Evolutionary conservation across 2,888 invertebrate species (phyloP), one percentile per base, ranked within the genome.

Genomic region (Dioctria rufipes): DNA sequence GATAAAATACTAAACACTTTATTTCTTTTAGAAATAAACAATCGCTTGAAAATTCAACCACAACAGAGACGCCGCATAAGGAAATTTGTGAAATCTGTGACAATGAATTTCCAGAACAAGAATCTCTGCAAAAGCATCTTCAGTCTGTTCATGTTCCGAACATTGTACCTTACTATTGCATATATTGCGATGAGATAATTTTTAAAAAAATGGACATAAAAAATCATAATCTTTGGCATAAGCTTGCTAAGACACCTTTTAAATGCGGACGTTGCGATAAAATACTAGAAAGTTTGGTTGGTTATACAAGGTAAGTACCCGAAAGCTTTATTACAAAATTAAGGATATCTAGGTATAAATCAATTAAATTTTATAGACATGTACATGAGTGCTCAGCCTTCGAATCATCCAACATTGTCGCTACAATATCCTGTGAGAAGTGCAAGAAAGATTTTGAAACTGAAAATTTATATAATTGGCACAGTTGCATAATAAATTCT

Each of bases 181-280:
- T 90, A 81, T 89, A 90, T 0, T 92, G 92, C 82, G 87, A 89
- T 13, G 87, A 88, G 46, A 90, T 90, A 85, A 90, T 91, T 82
- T 37, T 83, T 0, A 87, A 86, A 0, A 46, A 82, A 0, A 89
- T 88, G 5, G 90, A 89, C 58, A 87, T 90, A 1, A 84, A 85
- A 4, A 83, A 86, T 0, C 92, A 92, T 82, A 91, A 91, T 83
- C 84, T 86, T 39, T 87, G 86, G 85, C 92, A 91, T 84, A 85
- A 85, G 43, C 83, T 85, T 4, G 86, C 87, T 1, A 86, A 86
- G 46, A 86, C 87, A 0, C 90, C 90, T 0, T 92, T 91, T 85
- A 84, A 85, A 73, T 92, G 92, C 82, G 86, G 86, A 0, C 84
- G 88, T 3, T 92, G 92, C 84, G 83, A 85, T 0, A 86, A 86